Evolutionary conservation across 2,888 invertebrate species (phyloP).

Genomic region (Drosophila vallismaia): DNA sequence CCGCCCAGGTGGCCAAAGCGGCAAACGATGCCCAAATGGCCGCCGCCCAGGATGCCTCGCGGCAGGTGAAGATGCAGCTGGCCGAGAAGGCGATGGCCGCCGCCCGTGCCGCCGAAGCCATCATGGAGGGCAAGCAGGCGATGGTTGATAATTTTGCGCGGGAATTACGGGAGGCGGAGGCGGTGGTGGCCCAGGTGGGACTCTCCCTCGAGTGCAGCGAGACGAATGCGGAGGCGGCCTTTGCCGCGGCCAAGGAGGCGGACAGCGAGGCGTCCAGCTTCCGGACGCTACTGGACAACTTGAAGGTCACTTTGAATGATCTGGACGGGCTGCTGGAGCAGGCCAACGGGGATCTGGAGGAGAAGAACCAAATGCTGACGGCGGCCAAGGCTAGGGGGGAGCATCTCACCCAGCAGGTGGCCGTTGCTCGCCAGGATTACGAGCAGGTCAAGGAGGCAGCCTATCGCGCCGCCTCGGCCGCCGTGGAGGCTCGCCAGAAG

Average conservation of each 20-base stretch:
- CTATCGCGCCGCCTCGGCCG: constrained; percentile 87
- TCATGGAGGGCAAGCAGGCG: constrained; percentile 88
- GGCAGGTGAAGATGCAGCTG: constrained; percentile 88
- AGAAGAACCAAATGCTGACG: constrained; percentile 87
- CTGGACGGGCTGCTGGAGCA: constrained; percentile 86
- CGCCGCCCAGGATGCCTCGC: constrained; percentile 86
- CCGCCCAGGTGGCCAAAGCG: constrained; percentile 89
- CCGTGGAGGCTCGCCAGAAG: constrained; percentile 87
- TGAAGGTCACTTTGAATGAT: constrained; percentile 85
- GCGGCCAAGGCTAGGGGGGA: constrained; percentile 87
- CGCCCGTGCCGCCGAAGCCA: constrained; percentile 88
- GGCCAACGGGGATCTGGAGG: constrained; percentile 86
- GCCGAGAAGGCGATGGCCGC: constrained; percentile 89
- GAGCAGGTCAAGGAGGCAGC: constrained; percentile 88
- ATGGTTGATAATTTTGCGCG: constrained; percentile 88
- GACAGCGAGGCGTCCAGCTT: constrained; percentile 84
- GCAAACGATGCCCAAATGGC: constrained; percentile 90
- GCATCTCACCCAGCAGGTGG: constrained; percentile 86
- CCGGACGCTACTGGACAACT: constrained; percentile 83
- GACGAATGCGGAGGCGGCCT: constrained; percentile 86
- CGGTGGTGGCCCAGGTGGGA: constrained; percentile 86
- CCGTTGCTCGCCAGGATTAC: constrained; percentile 87
- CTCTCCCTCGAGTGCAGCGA: constrained; percentile 87
- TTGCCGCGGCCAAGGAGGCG: constrained; percentile 86
- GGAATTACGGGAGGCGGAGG: constrained; percentile 88